Evolutionary conservation across 1,140 invertebrate genomes (phyloP), one percentile per base, ranked within the genome.

Genomic region (Orius laevigatus): DNA sequence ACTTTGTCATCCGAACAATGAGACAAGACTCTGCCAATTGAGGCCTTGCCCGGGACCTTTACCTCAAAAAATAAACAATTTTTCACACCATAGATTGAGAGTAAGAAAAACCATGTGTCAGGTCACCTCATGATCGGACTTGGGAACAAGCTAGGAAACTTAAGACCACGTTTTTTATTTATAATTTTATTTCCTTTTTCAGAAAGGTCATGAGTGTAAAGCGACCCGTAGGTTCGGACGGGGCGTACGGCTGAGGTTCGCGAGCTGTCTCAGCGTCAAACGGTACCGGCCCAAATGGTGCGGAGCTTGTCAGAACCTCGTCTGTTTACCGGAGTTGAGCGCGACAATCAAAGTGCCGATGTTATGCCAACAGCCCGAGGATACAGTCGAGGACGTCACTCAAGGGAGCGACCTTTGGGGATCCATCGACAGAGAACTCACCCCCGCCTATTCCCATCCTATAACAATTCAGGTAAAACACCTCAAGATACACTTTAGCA

Each of bases 201-300:
- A 79, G 76, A 73, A 70, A 53, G 69, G 72, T 2, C 73, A 75
- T 56, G 69, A 74, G 58, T 81, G 78, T 60, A 74, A 75, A 43
- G 74, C 74, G 8, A 76, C 76, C 2, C 66, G 73, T 49, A 66
- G 72, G n/a, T 57, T 68, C 15, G 61, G 65, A 12, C 52, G 55
- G 14, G 65, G 69, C 9, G 64, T 74, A 0, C 64, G 69, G 34
- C 64, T 80, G 8, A 65, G 66, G 1, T 69, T 76, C 49, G 75
- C 73, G 14, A 69, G 75, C 33, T 81, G 78, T 59, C 59, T 70
- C 2, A 79, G 76, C 57, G 66, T 71, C 38, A 71, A 73, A 49
- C 62, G 68, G 5, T 77, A 70, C 63, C 66, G 71, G 18, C 74
- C 76, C 1, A 78, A 76, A 56, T 69, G 69, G 52, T 81, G 78